Evolutionary conservation across 2,113 vertebrate species (phyloP).

Genomic region (Hydrolagus affinis): DNA sequence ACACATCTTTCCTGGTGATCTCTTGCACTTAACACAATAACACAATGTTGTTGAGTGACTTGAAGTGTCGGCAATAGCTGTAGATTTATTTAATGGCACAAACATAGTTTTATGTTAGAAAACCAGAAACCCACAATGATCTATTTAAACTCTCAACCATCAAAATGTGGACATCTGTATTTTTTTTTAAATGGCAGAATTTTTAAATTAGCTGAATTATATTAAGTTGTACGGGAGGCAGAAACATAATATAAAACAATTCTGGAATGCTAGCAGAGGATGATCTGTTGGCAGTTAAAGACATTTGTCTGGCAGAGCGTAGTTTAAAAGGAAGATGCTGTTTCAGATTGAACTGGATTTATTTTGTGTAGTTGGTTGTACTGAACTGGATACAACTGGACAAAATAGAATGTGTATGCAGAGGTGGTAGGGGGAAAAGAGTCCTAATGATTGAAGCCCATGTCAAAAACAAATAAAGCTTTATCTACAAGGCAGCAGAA

Average conservation of each 20-base stretch:
- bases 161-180: neutral
- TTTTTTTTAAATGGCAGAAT: neutral
- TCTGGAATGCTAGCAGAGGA: neutral
- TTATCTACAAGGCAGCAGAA: no score
- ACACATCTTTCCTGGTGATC: neutral
- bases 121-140: neutral
- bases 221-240: neutral
- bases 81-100: neutral
- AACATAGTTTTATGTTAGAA: neutral
- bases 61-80: conserved; percentile 16
- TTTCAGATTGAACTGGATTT: neutral
- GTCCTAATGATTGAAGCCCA: neutral
- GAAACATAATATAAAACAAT: neutral
- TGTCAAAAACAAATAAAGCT: neutral
- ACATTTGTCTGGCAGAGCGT: neutral
- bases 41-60: neutral
- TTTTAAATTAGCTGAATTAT: neutral
- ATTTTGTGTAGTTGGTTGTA: neutral
- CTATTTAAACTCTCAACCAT: neutral
- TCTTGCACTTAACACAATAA: conserved; percentile 7
- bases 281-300: neutral
- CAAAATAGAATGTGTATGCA: neutral
- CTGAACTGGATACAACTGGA: neutral
- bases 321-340: neutral
- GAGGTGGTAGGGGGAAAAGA: neutral